Base-by-base conservation (phyloP, 2,888 invertebrate genomes). In the Dasysyrphus albostriatus region DNA sequence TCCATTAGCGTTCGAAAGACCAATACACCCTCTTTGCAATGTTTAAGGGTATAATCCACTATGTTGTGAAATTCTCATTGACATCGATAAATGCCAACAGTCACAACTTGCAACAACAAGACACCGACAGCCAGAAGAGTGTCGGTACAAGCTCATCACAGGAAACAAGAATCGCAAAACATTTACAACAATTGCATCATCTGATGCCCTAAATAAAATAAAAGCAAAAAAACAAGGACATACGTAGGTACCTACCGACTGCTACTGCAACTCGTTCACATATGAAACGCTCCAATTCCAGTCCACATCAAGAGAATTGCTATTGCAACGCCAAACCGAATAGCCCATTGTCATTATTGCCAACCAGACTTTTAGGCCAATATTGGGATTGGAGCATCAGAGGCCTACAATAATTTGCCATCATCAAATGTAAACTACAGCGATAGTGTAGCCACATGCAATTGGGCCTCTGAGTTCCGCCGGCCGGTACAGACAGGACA, bases 391-490 rank as follows among this genome's bases (percentile, higher is more conserved):
- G 70, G 12, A 81, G 42, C 24, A 24, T 24, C 24, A 65, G 77
- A 82, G 70, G 73, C 77, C 85, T 85, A 73, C 67, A 85, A 85
- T 85, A 85, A 82, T 82, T 82, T 70, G 82, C 85, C 74, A 82
- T 77, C 85, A 85, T 78, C 77, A 74, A 74, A 82, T 77, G 82
- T 82, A 74, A 85, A 85, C 85, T 74, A 74, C 74, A 70, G 78
- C 70, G 63, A 69, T 82, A 63, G 81, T 24, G 54, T 74, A 58
- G 37, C 49, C 76, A 81, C 51, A 59, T 74, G 74, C 54, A 67
- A 76, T 76, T 77, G 76, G 49, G 8, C n/a, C 63, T 72, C 84
- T 72, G 67, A 47, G 42, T 65, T 58, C 58, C 32, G 42, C 37
- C n/a, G 24, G 24, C 24, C 24, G 24, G 24, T 3, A 24, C 2